Evolutionary conservation across 2,113 vertebrate species (phyloP).

Genomic region (Heptranchias perlo): DNA sequence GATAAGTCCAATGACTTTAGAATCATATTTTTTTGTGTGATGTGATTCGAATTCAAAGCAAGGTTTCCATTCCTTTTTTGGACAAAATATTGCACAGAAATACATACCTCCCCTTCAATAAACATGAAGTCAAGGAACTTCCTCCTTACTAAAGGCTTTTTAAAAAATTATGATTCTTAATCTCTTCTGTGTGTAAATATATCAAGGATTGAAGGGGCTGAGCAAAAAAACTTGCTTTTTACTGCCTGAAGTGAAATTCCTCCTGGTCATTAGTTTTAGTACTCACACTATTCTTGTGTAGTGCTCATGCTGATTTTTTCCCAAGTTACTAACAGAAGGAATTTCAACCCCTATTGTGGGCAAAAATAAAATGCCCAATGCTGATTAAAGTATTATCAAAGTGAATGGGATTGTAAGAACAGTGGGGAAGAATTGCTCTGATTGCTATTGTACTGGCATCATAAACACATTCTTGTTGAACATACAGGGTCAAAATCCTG

Average conservation of each 20-base stretch:
- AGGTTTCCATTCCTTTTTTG: not conserved
- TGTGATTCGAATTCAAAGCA: constrained; percentile 13
- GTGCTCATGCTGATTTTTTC: not conserved
- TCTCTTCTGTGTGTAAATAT: not conserved
- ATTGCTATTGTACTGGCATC: not conserved
- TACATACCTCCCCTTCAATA: not conserved
- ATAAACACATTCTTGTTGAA: not conserved
- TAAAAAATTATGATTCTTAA: not conserved
- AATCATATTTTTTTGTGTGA: constrained; percentile 1
- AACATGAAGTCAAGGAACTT: not conserved
- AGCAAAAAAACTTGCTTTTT: not conserved
- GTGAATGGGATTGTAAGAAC: too few relatives aligned
- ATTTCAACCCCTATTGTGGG: not conserved
- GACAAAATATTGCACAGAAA: not conserved
- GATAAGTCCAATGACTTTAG: not conserved
- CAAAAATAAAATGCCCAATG: not conserved
- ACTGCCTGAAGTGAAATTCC: not conserved
- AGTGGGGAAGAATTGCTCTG: not conserved
- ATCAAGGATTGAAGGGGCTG: not conserved
- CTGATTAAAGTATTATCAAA: not conserved
- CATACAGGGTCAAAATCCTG: too few relatives aligned
- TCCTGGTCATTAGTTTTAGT: not conserved
- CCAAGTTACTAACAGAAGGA: not conserved
- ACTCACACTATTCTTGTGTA: not conserved
- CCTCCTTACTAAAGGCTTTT: not conserved